These are phyloP conservation scores for Cyprinella venusta DNA, from an alignment of 2,797 vertebrate species.

Conservation along the genomic window DNA sequence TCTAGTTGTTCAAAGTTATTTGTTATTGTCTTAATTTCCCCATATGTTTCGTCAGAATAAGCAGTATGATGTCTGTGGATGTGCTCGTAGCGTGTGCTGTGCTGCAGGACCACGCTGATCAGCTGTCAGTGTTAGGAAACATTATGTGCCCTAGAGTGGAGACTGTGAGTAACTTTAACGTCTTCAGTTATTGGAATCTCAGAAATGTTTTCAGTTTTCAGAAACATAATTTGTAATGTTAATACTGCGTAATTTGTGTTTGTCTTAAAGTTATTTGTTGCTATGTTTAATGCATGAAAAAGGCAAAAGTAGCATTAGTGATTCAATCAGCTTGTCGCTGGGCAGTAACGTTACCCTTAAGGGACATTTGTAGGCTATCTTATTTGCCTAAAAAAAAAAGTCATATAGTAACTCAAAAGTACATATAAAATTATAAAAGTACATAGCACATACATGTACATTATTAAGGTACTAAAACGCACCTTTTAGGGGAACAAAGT, in stretches of 20 bases:
- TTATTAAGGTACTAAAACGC: too few relatives aligned
- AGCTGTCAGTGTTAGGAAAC: conserved; percentile 79
- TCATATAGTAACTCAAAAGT: too few relatives aligned
- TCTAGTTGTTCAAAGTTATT: neutral
- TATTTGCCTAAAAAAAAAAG: too few relatives aligned
- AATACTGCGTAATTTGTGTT: neutral
- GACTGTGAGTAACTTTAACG: conserved; percentile 47
- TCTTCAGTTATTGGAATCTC: neutral
- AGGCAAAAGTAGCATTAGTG: too few relatives aligned
- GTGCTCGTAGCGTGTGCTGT: conserved; percentile 73
- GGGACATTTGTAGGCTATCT: too few relatives aligned
- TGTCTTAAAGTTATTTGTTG: too few relatives aligned
- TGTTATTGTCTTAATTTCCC: neutral
- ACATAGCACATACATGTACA: too few relatives aligned
- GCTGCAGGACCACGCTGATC: conserved; percentile 77
- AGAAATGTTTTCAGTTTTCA: neutral
- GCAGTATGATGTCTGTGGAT: conserved; percentile 65
- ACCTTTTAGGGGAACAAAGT: neutral
- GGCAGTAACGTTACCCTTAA: too few relatives aligned
- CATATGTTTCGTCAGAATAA: neutral
- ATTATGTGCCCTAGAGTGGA: conserved; percentile 65
- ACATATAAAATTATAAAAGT: too few relatives aligned
- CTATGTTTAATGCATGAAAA: neutral
- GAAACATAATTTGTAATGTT: neutral
- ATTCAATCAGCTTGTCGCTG: too few relatives aligned